Base-by-base conservation (phyloP, 2,888 invertebrate species). In the Callyntrura guangdongensis region DNA sequence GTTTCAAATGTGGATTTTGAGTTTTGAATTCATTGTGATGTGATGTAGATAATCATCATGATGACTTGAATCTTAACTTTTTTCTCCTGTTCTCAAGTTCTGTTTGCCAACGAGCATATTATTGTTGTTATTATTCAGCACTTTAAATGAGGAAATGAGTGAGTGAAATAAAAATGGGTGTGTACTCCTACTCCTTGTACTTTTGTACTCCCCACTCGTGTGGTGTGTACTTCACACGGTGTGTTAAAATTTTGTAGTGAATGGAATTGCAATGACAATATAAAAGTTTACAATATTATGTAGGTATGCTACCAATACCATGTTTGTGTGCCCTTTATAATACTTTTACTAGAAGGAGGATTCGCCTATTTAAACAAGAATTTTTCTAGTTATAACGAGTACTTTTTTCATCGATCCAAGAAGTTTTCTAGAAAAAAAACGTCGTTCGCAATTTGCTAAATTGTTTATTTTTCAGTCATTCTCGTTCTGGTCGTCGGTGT, bases 161-260 rank as follows among this genome's bases (percentile, higher is more conserved):
- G 45, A 45, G 61, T 64, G 45, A 45, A 82, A 82, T 82, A 82
- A 82, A 82, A 82, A 25, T 64, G 82, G 82, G 82, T 82, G 82
- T 82, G 82, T 36, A n/a, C 45, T 27, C 27, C 11, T 67, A 67
- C 14, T 2, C 36, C 36, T 36, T 36, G 36, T 36, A 36, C 36
- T 36, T 36, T 36, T 36, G 36, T 36, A 36, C 36, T 36, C 36
- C 36, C 36, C 6, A n/a, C 69, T 69, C 45, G 69, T 69, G 69
- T 69, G 69, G 36, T 36, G 36, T 36, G 36, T 6, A 36, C 69
- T 69, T 11, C 36, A 69, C 45, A n/a, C 45, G 27, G 8, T n/a
- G 45, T n/a, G 9, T 14, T 36, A 69, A 27, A n/a, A n/a, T 67
- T 22, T 12, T 22, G 12, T 25, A n/a, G 64, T 27, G 27, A 69